phyloP scores from a whole-genome alignment of 2,888 invertebrate genomes.

The Antheraea assamensis region DNA sequence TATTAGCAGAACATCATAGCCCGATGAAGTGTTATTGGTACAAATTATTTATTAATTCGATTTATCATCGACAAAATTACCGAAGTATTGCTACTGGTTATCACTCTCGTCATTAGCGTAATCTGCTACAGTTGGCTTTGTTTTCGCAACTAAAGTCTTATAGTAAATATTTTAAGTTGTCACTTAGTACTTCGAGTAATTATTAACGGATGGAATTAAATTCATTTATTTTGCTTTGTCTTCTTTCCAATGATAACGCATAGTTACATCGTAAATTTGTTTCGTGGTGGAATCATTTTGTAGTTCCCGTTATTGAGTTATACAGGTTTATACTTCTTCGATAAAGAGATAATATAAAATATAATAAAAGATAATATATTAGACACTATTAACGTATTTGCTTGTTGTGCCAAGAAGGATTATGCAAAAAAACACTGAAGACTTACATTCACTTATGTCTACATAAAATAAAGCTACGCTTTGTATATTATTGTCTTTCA shows the following conservation, averaged over 20 bases:
- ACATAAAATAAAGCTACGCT: not conserved
- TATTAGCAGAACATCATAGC: too few species aligned
- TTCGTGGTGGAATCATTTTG: not conserved
- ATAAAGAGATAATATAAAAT: not conserved
- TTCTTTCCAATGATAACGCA: not conserved
- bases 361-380: not conserved
- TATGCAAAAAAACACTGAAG: not conserved
- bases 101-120: not conserved
- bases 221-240: not conserved
- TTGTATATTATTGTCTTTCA: slow-evolving; percentile 11
- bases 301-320: too few species aligned
- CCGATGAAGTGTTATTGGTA: not conserved
- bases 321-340: not conserved
- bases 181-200: not conserved
- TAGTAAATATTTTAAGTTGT: not conserved
- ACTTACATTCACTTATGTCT: not conserved
- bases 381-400: not conserved
- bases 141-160: not conserved
- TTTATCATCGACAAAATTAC: not conserved
- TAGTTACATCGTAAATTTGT: not conserved
- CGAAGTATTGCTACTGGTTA: not conserved
- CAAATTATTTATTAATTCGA: not conserved
- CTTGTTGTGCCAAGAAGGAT: not conserved
- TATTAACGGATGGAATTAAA: not conserved
- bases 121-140: not conserved